Evolutionary conservation across 2,888 invertebrate species (phyloP).

Genomic region (Thecocarcelia acutangulata): DNA sequence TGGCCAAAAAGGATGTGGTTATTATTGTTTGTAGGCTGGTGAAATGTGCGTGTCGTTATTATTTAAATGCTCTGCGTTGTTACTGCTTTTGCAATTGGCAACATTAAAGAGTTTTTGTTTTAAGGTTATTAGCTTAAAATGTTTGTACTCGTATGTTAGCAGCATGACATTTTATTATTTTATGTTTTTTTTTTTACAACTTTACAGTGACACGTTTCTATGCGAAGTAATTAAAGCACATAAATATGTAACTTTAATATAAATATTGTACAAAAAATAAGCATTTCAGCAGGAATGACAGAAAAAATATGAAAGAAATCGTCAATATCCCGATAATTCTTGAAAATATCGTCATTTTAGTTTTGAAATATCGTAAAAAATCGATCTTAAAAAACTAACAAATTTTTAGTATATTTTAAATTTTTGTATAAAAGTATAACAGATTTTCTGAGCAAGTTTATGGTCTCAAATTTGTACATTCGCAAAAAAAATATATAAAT

Average conservation of each 20-base stretch:
- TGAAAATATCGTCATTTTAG: too few relatives aligned
- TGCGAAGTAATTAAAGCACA: neutral
- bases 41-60: constrained; percentile 58
- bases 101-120: constrained; percentile 36
- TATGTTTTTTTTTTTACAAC: constrained; percentile 67
- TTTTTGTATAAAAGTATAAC: too few relatives aligned
- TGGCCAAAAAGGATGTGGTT: constrained; percentile 62
- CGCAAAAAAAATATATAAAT: too few relatives aligned
- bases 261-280: neutral
- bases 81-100: constrained; percentile 13
- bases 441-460: too few relatives aligned
- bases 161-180: constrained; percentile 63
- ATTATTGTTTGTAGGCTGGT: constrained; percentile 62
- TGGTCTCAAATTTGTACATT: too few relatives aligned
- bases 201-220: constrained; percentile 64
- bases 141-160: constrained; percentile 45
- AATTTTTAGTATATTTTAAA: too few relatives aligned
- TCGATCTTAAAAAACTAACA: too few relatives aligned
- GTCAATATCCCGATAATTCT: too few relatives aligned
- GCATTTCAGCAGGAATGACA: neutral
- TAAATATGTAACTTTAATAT: neutral
- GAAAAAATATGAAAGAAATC: too few relatives aligned
- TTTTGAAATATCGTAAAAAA: too few relatives aligned
- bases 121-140: constrained; percentile 65
- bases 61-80: neutral